A percentile compares a stretch with the other conserved stretches of the same genome.
Evolutionary conservation across 2,797 vertebrate genomes (phyloP).

Genomic region (Syncerus caffer): DNA sequence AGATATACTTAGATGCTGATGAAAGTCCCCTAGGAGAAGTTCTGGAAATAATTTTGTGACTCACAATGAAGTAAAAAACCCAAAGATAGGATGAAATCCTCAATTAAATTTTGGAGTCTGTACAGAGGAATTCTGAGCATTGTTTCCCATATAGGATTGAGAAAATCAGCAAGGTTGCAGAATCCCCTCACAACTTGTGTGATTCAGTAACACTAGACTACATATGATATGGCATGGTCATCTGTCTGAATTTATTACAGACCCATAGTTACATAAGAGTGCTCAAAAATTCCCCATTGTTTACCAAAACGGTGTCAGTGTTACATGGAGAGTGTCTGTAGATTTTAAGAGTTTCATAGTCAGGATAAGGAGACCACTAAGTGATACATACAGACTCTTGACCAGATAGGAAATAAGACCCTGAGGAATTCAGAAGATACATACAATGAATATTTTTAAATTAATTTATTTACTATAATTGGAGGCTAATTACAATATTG

Average conservation of each 20-base stretch:
- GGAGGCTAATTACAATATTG: neutral
- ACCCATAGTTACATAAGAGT: neutral
- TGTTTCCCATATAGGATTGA: neutral
- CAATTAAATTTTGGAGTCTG: constrained; percentile 24
- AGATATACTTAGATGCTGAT: neutral
- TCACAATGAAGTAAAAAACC: neutral
- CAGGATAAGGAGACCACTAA: neutral
- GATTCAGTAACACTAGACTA: neutral
- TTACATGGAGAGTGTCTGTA: neutral
- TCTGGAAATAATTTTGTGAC: constrained; percentile 19
- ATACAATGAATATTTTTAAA: neutral
- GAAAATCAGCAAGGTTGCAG: neutral
- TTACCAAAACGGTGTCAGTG: neutral
- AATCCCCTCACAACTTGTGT: neutral
- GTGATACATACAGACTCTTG: neutral
- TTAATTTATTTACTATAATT: neutral
- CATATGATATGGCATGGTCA: neutral
- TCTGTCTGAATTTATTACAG: neutral
- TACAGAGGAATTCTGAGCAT: neutral
- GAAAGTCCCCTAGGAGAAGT: neutral
- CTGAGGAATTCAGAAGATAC: neutral
- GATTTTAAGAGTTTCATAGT: neutral
- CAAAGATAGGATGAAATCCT: neutral
- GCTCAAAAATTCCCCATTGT: neutral
- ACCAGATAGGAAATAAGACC: neutral